Base-by-base conservation (phyloP, 2,888 invertebrate species). In the Drosophila trichaetosa region DNA sequence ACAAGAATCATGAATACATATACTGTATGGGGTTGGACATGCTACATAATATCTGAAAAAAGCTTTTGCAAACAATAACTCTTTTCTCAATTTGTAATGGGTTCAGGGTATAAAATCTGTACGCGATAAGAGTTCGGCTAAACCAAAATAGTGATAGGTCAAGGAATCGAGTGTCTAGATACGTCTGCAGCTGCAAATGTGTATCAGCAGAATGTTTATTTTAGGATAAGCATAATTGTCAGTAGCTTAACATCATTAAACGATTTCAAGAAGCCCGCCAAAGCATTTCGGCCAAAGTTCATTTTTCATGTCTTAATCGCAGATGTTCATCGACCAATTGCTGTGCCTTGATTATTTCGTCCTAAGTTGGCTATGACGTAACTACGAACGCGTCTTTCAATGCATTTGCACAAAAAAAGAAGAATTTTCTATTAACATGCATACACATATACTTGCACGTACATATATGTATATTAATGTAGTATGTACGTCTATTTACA, bases 291-390 rank as follows among this genome's bases (percentile, higher is more conserved):
- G 1, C 3, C 6, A 42, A 42, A 42, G 21, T 46, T 21, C 1
- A 46, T 13, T 13, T 21, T 7, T 13, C 21, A 4, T 13, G 21
- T 46, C 13, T 13, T 13, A 21, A 46, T 1, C 13, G 7, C 46
- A 7, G 46, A 7, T 24, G 21, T 24, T 46, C 7, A 46, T 16
- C 1, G 7, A 7, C 7, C 21, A 13, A 13, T 46, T 46, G 2
- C 13, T 21, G 46, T 21, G 46, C 46, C 21, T 21, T 21, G 21
- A 21, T 13, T 46, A 52, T 31, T 67, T 60, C 46, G 46, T 13
- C n/a, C 51, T 16, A 56, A 51, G 51, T 29, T 61, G 61, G 64
- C 34, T 58, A 54, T 80, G 85, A 82, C 85, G 85, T 85, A 77
- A 82, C 51, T 31, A 10, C 13, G 42, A 31, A 33, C 60, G 51